These are phyloP conservation scores for Eurois occulta DNA, from an alignment of 2,888 invertebrate genomes.

Conservation along the genomic window DNA sequence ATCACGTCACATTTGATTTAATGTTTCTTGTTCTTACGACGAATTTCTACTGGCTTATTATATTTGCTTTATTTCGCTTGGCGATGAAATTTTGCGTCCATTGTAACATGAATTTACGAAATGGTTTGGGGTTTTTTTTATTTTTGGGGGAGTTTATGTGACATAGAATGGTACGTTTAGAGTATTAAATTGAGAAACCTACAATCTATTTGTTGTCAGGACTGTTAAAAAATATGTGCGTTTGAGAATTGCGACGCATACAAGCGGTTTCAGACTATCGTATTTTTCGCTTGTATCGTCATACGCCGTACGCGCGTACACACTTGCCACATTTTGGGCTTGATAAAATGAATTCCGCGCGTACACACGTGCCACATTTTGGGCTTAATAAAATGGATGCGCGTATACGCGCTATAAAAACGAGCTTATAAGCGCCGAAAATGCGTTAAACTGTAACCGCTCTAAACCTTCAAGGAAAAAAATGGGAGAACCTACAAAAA, in stretches of 20 bases:
- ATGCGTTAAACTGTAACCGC: no score
- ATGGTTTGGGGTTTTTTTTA: neutral
- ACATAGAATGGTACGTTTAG: neutral
- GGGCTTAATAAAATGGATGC: no score
- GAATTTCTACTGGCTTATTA: neutral
- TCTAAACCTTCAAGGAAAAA: neutral
- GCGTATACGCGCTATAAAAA: no score
- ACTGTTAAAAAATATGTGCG: neutral
- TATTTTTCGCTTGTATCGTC: neutral
- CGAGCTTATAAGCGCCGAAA: no score
- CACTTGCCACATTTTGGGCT: no score
- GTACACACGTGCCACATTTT: no score
- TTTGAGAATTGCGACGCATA: no score
- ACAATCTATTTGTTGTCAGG: neutral
- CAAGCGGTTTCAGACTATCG: neutral
- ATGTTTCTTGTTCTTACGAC: slow-evolving; percentile 5
- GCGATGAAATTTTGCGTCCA: neutral
- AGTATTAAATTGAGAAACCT: neutral
- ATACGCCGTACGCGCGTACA: no score
- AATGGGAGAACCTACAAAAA: neutral
- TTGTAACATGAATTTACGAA: neutral
- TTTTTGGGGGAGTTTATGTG: neutral
- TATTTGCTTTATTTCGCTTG: neutral
- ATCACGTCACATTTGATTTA: slow-evolving; percentile 29
- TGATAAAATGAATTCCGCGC: no score